Base-by-base conservation (phyloP, 2,888 invertebrate genomes). In the Pyralis farinalis region DNA sequence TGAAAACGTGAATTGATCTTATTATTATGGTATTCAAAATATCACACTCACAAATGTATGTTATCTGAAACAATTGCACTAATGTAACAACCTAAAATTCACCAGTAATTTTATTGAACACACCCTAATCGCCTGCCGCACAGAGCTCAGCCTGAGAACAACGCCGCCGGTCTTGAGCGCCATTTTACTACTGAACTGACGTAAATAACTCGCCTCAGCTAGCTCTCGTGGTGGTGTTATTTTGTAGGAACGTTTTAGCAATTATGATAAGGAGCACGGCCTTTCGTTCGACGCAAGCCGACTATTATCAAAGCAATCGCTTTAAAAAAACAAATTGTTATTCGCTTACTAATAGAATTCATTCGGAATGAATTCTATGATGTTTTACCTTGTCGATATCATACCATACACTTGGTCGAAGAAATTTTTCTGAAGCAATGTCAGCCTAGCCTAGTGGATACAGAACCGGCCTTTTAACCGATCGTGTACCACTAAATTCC, bases 91-190 rank as follows among this genome's bases (percentile, higher is more conserved):
- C n/a, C 6, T 16, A 28, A 28, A 7, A 20, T 20, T 3, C 7
- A 16, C 16, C 4, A 16, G 16, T 3, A 3, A 16, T 16, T 16
- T 16, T 16, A 16, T 2, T 3, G 16, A 48, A 75, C 79, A 62
- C 62, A 86, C 86, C 62, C 82, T 63, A 39, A 61, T 48, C 12
- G 63, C 52, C 45, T 68, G 69, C 12, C 70, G 63, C 25, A 80
- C 49, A 36, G 60, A 42, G 44, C 63, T 63, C 1, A 73, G 56
- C 12, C 74, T 65, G 46, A 80, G 52, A 40, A 82, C 75, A 71
- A 73, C 61, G 48, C 72, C 73, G 51, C 80, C 70, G 12, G 64
- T 62, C 51, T 71, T 77, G 53, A 84, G 71, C 72, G 82, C 82
- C 84, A 84, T 84, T 45, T 69, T 77, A 66, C 38, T 39, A 77